Conservation (phyloP, 2,113 vertebrate genomes). For the Xenopus laevis region DNA sequence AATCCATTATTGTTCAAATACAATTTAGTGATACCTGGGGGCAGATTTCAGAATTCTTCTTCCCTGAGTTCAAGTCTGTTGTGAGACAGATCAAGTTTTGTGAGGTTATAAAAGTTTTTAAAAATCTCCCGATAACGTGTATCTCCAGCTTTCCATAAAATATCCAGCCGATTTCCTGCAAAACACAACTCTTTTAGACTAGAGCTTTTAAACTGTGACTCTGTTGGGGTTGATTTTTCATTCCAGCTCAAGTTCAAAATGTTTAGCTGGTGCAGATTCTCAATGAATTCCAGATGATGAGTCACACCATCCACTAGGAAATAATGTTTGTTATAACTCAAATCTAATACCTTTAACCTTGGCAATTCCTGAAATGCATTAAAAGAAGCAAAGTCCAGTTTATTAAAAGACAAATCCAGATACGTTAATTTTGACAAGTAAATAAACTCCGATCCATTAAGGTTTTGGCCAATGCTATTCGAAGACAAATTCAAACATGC, state of each 20-base stretch:
- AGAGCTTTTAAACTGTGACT: constrained; percentile 57
- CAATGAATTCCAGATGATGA: constrained; percentile 62
- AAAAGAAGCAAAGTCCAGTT: constrained; percentile 60
- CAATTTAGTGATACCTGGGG: constrained; percentile 55
- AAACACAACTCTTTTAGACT: constrained; percentile 71
- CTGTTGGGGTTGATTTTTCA: constrained; percentile 67
- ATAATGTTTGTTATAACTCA: constrained; percentile 71
- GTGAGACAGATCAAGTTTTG: constrained; percentile 63
- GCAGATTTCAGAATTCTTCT: constrained; percentile 55
- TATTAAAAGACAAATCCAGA: constrained; percentile 62
- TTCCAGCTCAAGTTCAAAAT: constrained; percentile 66
- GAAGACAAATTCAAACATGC: constrained; percentile 74
- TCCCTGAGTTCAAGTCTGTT: constrained; percentile 60
- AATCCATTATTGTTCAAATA: constrained; percentile 55
- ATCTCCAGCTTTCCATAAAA: constrained; percentile 63
- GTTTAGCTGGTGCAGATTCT: constrained; percentile 60
- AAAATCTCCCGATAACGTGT: constrained; percentile 57
- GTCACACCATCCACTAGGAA: constrained; percentile 69
- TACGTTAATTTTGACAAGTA: constrained; percentile 61
- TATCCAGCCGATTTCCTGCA: constrained; percentile 60
- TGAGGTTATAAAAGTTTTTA: constrained; percentile 59
- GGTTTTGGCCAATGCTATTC: constrained; percentile 63
- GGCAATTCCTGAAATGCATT: constrained; percentile 59
- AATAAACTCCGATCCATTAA: constrained; percentile 63
- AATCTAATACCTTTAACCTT: constrained; percentile 63